Evolutionary conservation across 2,113 vertebrate genomes (phyloP).

Genomic region (zebrafish (Danio rerio)): DNA sequence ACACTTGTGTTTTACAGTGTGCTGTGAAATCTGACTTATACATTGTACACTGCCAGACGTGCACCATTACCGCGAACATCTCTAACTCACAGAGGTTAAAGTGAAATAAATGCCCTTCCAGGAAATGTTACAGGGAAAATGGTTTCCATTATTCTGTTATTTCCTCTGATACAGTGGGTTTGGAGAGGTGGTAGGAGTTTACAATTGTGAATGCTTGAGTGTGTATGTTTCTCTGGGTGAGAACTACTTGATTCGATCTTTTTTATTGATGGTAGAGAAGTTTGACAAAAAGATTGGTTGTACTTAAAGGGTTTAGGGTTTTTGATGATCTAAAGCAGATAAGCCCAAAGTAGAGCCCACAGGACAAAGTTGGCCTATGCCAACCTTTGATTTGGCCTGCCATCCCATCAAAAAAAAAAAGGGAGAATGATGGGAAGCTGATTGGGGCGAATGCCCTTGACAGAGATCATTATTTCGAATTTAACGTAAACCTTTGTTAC

Average conservation of each 20-base stretch:
- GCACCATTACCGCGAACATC: constrained; percentile 7
- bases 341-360: background rate
- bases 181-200: background rate
- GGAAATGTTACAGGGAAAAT: constrained; percentile 25
- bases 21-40: constrained; percentile 17
- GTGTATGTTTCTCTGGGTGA: constrained; percentile 17
- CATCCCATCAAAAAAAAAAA: too few relatives aligned
- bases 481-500: too few relatives aligned
- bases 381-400: too few relatives aligned
- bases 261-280: constrained; percentile 11
- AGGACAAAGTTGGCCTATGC: too few relatives aligned
- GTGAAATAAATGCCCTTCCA: constrained; percentile 48
- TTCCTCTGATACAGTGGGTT: constrained; percentile 28
- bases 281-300: constrained; percentile 44
- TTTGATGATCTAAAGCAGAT: background rate
- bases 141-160: constrained; percentile 47
- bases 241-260: constrained; percentile 10
- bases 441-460: too few relatives aligned
- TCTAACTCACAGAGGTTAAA: constrained; percentile 13
- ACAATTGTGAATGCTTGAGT: constrained; percentile 42
- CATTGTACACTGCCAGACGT: constrained; percentile 18
- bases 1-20: background rate
- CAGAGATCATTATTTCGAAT: too few relatives aligned
- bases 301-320: background rate
- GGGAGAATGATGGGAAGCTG: too few relatives aligned